These are phyloP conservation scores for Ceratina australensis DNA, from an alignment of 1,140 invertebrate species.

Conservation along the genomic window DNA sequence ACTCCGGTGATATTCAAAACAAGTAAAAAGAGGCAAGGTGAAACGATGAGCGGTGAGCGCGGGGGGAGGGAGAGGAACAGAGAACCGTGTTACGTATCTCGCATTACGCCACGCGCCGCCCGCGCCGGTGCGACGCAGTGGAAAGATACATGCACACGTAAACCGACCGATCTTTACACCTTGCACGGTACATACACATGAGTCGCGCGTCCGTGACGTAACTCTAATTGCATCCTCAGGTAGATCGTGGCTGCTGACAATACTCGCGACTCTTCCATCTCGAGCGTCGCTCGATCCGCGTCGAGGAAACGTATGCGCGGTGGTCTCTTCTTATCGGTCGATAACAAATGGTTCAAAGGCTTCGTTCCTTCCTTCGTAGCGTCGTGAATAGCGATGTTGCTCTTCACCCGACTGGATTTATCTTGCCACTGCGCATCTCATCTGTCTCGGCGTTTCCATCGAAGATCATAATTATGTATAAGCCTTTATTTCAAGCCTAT, in stretches of 20 bases:
- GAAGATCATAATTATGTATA: too few species aligned
- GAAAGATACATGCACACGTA: background rate
- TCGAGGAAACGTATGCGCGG: background rate
- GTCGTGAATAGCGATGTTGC: background rate
- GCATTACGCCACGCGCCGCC: too few species aligned
- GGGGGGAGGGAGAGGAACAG: too few species aligned
- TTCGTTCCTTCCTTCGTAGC: background rate
- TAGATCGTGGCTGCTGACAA: constrained; percentile 1
- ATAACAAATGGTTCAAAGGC: constrained; percentile 38
- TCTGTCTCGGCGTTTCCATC: too few species aligned
- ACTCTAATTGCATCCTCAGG: constrained; percentile 5
- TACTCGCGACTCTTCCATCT: background rate
- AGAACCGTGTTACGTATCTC: background rate
- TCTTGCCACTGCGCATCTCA: too few species aligned
- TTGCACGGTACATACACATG: background rate
- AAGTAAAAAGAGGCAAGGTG: too few species aligned
- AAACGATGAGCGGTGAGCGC: too few species aligned
- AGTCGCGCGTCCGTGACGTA: background rate
- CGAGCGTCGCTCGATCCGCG: background rate
- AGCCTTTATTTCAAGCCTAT: too few species aligned
- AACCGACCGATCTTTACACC: constrained; percentile 10
- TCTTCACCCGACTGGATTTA: too few species aligned
- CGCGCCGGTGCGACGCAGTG: too few species aligned
- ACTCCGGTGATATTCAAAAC: too few species aligned
- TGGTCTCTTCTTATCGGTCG: constrained; percentile 26